These are phyloP conservation scores for Pygoscelis antarcticus DNA, from an alignment of 2,113 vertebrate genomes.

Conservation along the genomic window DNA sequence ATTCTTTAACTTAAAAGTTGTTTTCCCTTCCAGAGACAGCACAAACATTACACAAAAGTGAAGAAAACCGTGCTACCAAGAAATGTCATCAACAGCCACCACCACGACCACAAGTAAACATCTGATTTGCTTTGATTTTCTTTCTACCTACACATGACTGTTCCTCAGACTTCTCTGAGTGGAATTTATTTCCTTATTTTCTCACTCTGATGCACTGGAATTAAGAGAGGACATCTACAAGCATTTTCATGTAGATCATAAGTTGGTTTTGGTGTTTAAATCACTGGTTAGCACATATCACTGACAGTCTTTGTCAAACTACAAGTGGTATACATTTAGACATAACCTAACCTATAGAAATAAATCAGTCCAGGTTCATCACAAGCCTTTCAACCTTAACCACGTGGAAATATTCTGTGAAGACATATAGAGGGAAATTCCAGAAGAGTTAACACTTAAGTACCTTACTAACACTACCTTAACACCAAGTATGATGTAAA, in stretches of 20 bases:
- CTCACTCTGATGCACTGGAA: background rate
- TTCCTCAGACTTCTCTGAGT: background rate
- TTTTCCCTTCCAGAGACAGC: background rate
- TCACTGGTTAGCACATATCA: background rate
- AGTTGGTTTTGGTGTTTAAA: background rate
- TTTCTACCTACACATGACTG: background rate
- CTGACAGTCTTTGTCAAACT: background rate
- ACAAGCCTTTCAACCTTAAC: background rate
- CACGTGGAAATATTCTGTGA: background rate
- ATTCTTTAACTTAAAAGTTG: background rate
- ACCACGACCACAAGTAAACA: background rate
- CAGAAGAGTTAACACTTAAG: background rate
- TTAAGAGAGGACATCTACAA: background rate
- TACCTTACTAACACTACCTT: background rate
- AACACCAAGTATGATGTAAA: background rate
- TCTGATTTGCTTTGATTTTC: background rate
- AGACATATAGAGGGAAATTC: background rate
- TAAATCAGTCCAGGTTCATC: background rate
- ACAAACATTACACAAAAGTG: background rate
- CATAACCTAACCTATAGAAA: background rate
- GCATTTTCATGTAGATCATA: background rate
- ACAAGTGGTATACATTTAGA: background rate
- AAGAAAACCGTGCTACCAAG: background rate
- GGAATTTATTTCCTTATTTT: background rate
- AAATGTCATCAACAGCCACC: background rate